Evolutionary conservation across 92 coral and sea anemone species (phyloP), one percentile per base, ranked within the genome.

Genomic region (Hydrozoanthus gracilis): DNA sequence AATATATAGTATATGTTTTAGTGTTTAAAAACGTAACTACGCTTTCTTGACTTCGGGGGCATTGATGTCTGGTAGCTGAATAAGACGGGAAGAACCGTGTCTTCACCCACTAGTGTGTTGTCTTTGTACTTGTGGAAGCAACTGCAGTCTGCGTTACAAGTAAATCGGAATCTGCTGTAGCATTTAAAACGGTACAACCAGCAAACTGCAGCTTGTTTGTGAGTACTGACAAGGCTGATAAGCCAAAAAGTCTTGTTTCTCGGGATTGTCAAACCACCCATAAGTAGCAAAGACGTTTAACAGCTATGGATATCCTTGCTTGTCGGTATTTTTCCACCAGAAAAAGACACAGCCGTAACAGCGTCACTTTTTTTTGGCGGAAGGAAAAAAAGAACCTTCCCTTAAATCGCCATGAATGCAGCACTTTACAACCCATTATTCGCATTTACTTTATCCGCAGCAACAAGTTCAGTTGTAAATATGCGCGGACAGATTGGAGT

Each of bases 71-170:
- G 46, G 62, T 77, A 78, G 49, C 86, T 74, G 7, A 92, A 73
- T 4, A 92, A 82, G 5, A 87, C 89, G 4, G 90, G 86, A 3
- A 92, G 90, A 72, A 87, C 91, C 12, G 95, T 92, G 60, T 89
- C 89, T 20, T 92, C 90, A 20, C 92, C 92, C 8, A 88, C 88
- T 5, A 91, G 82, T 4, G 83, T 13, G 90, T 88, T 14, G 77
- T 12, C 6, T 12, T 18, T 1, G 83, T 45, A 49, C 83, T 68
- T 12, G 91, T 92, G 12, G 88, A 67, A 9, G 71, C 16, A 55
- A 92, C 78, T 45, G 93, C 84, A 3, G 89, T 89, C 72, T 86
- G 18, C 5, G 71, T 91, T 13, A 92, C 87, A 14, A 86, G 83
- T n/a, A 89, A 44, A 69, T 92, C 95, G 20, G 92, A 90, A 82